A percentile compares a stretch with the other conserved stretches of the same genome.
These are phyloP conservation scores for Caenorhabditis sulstoni DNA, from an alignment of 2,888 invertebrate genomes.

Conservation along the genomic window DNA sequence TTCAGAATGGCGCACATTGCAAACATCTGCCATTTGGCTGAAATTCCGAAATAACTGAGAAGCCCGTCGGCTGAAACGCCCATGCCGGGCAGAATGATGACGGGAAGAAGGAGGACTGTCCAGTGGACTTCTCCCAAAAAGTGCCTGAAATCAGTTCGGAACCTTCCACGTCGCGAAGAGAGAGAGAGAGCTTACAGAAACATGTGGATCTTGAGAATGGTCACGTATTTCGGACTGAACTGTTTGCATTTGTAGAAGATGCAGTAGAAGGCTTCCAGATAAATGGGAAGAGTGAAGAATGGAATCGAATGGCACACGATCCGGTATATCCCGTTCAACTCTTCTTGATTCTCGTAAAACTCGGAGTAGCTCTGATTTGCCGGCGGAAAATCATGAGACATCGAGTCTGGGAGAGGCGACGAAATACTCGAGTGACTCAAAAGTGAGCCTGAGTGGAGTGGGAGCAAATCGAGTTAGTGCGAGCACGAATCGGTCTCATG, in stretches of 20 bases:
- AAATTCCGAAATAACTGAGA: constrained; percentile 10
- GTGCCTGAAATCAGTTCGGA: constrained; percentile 14
- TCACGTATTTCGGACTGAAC: constrained; percentile 34
- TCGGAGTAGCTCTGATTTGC: neutral
- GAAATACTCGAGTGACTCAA: too few species aligned
- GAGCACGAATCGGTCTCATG: too few species aligned
- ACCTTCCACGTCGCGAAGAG: neutral
- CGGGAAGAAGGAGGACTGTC: constrained; percentile 33
- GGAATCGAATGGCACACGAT: constrained; percentile 29
- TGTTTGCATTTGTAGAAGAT: constrained; percentile 36
- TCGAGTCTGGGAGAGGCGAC: too few species aligned
- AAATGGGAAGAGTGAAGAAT: constrained; percentile 32
- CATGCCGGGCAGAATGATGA: constrained; percentile 21
- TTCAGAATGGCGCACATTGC: constrained; percentile 38
- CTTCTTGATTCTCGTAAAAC: constrained; percentile 6
- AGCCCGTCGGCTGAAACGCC: constrained; percentile 37
- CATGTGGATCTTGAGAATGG: constrained; percentile 22
- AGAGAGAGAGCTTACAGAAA: constrained; percentile 12
- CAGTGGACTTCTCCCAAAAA: constrained; percentile 36
- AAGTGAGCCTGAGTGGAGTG: too few species aligned
- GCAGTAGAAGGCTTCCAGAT: constrained; percentile 37
- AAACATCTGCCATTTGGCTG: constrained; percentile 26
- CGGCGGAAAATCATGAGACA: neutral
- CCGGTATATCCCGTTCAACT: constrained; percentile 24
- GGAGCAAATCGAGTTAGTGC: too few species aligned